phyloP scores from a whole-genome alignment of 2,888 invertebrate species.

The Drosophila leonis region DNA sequence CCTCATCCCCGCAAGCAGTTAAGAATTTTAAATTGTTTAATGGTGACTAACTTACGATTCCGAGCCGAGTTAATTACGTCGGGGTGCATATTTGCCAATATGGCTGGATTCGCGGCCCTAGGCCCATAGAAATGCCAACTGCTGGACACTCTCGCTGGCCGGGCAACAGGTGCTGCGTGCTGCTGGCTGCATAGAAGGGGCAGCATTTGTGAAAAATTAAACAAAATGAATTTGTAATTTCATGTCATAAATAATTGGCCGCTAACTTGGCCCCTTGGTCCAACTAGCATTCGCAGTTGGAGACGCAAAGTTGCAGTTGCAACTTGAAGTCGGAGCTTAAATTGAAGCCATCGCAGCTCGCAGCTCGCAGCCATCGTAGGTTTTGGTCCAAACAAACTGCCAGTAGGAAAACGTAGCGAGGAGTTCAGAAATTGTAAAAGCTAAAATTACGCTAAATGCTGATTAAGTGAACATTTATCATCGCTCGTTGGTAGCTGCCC shows the following conservation, averaged over 20 bases:
- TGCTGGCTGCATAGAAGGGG: neutral
- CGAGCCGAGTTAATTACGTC: slow-evolving; percentile 80
- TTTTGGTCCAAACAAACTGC: slow-evolving; percentile 46
- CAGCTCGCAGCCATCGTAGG: slow-evolving; percentile 24
- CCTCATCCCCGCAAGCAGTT: slow-evolving; percentile 61
- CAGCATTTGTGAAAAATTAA: slow-evolving; percentile 83
- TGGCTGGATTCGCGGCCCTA: slow-evolving; percentile 57
- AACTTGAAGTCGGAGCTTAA: slow-evolving; percentile 13
- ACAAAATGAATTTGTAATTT: slow-evolving; percentile 85
- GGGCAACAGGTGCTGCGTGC: slow-evolving; percentile 65
- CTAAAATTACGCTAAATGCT: slow-evolving; percentile 86
- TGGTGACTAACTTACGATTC: slow-evolving; percentile 82
- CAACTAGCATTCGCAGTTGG: slow-evolving; percentile 44
- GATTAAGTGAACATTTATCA: slow-evolving; percentile 86
- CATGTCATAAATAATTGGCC: slow-evolving; percentile 85
- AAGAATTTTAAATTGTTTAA: slow-evolving; percentile 81
- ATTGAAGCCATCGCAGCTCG: slow-evolving; percentile 26
- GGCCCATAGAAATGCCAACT: slow-evolving; percentile 72
- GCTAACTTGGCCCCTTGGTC: slow-evolving; percentile 68
- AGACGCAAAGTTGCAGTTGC: slow-evolving; percentile 38
- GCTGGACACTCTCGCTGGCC: slow-evolving; percentile 59
- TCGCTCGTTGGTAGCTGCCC: slow-evolving; percentile 67
- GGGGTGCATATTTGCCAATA: slow-evolving; percentile 82
- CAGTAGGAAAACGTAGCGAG: slow-evolving; percentile 43
- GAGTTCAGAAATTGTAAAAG: slow-evolving; percentile 78